Conservation (phyloP, 2,797 vertebrate genomes). For the Poeciliopsis gracilis region DNA sequence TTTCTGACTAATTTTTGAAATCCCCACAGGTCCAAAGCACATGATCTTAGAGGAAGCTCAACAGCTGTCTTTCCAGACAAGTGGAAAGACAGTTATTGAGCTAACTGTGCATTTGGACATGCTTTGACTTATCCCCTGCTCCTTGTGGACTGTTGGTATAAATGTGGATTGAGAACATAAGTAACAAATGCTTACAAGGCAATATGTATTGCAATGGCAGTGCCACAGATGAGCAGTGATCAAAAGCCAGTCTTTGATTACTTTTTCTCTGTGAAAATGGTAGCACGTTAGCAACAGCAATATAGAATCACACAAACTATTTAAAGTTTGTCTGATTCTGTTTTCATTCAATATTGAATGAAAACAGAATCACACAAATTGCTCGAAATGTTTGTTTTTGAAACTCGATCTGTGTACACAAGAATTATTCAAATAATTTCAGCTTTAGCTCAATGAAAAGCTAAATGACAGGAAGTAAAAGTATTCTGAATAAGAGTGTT, state of each 20-base stretch:
- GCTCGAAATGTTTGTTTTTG: neutral
- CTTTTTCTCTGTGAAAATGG: neutral
- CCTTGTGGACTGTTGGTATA: constrained; percentile 1
- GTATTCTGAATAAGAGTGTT: neutral
- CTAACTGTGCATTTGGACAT: neutral
- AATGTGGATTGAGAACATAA: neutral
- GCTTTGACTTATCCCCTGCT: neutral
- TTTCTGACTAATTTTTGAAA: constrained; percentile 34
- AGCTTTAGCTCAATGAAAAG: neutral
- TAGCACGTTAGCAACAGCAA: neutral
- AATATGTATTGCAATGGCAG: neutral
- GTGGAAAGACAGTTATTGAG: neutral
- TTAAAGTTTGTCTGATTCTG: too few relatives aligned
- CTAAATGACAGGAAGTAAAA: neutral
- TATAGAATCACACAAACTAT: neutral
- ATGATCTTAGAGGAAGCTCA: constrained; percentile 34
- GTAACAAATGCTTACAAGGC: constrained; percentile 24
- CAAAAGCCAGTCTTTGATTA: constrained; percentile 7
- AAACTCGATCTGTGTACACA: neutral
- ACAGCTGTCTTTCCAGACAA: neutral
- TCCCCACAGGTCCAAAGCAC: constrained; percentile 13
- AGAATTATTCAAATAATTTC: too few relatives aligned
- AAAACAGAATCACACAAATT: neutral
- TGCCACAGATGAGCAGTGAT: constrained; percentile 4
- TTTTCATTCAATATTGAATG: too few relatives aligned